A percentile compares a stretch with the other conserved stretches of the same genome.
Conservation (phyloP, 2,888 invertebrate genomes). For the Operophtera brumata region DNA sequence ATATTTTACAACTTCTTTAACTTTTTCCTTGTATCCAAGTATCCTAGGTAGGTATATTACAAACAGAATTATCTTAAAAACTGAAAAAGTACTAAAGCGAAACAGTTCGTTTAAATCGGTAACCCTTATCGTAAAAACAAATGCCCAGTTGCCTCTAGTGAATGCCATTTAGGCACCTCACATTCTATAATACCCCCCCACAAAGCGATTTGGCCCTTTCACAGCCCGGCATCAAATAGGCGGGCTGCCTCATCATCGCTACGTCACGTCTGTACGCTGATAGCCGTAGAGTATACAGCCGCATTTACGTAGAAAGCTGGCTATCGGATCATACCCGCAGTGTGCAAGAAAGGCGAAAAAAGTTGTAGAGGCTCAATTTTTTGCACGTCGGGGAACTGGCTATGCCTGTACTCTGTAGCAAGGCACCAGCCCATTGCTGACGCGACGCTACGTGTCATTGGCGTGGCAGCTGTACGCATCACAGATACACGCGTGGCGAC, state of each 20-base stretch:
- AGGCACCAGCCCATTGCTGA: no score
- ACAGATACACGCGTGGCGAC: no score
- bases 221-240: slow-evolving; percentile 19
- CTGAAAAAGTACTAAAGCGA: neutral
- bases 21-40: no score
- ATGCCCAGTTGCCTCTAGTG: slow-evolving; percentile 15
- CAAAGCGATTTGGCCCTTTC: slow-evolving; percentile 26
- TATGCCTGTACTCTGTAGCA: no score
- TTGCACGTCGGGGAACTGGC: no score
- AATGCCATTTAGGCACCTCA: slow-evolving; percentile 9
- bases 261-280: neutral
- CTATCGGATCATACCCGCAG: neutral
- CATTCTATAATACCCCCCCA: slow-evolving; percentile 21
- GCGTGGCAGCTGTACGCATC: no score
- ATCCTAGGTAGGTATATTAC: neutral
- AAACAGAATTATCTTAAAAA: neutral
- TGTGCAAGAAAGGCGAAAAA: no score
- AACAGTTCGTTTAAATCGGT: slow-evolving; percentile 9
- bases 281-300: neutral
- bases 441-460: no score
- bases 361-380: no score
- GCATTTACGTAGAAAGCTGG: neutral
- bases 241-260: slow-evolving; percentile 17
- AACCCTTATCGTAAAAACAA: slow-evolving; percentile 21
- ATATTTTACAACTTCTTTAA: no score